These are phyloP conservation scores for Apocrypta bakeri DNA, from an alignment of 1,140 invertebrate species.

Conservation along the genomic window DNA sequence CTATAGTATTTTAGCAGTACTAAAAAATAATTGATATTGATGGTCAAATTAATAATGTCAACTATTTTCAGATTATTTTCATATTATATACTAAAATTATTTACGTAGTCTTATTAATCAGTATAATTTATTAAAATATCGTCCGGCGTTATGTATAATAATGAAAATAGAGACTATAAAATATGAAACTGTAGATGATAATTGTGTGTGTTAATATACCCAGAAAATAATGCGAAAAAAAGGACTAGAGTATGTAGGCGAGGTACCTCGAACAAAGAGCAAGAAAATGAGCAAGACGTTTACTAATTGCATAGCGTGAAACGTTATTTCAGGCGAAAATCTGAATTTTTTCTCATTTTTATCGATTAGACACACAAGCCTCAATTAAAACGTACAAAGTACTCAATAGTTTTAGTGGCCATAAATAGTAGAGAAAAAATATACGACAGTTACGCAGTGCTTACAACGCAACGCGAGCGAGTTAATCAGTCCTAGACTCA, in stretches of 20 bases:
- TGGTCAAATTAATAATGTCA: too few species aligned
- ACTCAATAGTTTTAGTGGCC: background rate
- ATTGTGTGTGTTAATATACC: background rate
- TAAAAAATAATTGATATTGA: too few species aligned
- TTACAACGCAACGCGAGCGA: background rate
- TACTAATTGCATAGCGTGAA: background rate
- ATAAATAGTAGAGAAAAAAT: constrained; percentile 10
- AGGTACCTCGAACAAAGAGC: background rate
- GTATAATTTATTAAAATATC: constrained; percentile 17
- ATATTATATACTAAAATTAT: too few species aligned
- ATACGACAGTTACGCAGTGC: background rate
- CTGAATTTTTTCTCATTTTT: background rate
- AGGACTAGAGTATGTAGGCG: background rate
- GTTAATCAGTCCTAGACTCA: constrained; percentile 29
- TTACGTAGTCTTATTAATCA: too few species aligned
- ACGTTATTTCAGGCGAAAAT: constrained; percentile 5
- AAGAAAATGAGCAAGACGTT: constrained; percentile 6
- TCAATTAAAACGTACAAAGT: background rate
- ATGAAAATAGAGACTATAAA: constrained; percentile 20
- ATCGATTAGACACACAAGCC: background rate
- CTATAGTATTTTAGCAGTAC: too few species aligned
- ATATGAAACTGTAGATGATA: constrained; percentile 2
- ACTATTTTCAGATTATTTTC: too few species aligned
- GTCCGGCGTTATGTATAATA: background rate
- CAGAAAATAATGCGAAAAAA: constrained; percentile 2